These are phyloP conservation scores for Kradibia gibbosae DNA, from an alignment of 1,140 invertebrate genomes.

Conservation along the genomic window DNA sequence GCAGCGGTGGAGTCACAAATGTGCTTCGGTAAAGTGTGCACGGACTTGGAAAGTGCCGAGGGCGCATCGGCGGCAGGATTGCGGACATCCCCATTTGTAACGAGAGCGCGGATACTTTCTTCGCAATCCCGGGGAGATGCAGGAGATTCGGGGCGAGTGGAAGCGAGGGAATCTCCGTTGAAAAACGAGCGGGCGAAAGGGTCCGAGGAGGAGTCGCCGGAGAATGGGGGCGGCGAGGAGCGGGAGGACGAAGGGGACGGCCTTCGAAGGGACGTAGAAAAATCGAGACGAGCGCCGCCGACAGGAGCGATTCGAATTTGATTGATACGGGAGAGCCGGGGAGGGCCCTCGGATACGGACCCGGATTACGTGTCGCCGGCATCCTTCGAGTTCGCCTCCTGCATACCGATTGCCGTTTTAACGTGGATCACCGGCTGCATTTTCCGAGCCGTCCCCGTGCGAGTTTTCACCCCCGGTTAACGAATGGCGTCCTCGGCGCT, in stretches of 20 bases:
- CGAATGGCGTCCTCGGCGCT: background rate
- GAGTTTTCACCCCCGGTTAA: slow-evolving; percentile 34
- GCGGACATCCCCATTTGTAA: background rate
- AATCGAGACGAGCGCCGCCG: background rate
- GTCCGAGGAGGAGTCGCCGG: background rate
- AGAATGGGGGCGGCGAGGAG: background rate
- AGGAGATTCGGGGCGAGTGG: background rate
- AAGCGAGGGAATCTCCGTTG: background rate
- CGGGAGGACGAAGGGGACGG: background rate
- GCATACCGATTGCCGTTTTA: slow-evolving; percentile 68
- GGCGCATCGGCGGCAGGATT: background rate
- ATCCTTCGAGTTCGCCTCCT: slow-evolving; percentile 43
- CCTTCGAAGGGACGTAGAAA: background rate
- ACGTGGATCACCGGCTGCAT: slow-evolving; percentile 48
- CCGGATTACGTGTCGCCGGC: slow-evolving; percentile 7
- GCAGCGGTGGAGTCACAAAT: background rate
- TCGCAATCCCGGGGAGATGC: background rate
- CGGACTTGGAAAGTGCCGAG: background rate
- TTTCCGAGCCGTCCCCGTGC: slow-evolving; percentile 48
- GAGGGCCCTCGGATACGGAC: slow-evolving; percentile 59
- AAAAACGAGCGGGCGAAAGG: background rate
- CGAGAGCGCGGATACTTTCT: background rate
- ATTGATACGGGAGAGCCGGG: slow-evolving; percentile 62
- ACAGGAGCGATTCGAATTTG: slow-evolving; percentile 64
- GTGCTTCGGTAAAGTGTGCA: background rate